Conservation (phyloP, 1,140 invertebrate genomes). For the Lutraria rhynchaena region DNA sequence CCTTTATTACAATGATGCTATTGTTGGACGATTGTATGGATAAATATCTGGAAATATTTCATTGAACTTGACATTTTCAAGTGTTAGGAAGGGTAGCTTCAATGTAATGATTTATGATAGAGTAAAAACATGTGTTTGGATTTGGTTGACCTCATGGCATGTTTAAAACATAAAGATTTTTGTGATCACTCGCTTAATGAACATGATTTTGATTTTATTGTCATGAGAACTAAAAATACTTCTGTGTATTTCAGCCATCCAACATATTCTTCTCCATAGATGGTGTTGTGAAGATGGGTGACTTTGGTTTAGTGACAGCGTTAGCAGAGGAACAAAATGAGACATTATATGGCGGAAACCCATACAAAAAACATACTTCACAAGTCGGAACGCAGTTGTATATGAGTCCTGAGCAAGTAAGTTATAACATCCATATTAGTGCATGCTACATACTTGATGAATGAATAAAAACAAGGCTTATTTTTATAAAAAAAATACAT, state of each 20-base stretch:
- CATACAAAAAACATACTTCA: constrained; percentile 85
- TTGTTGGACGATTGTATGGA: too few species aligned
- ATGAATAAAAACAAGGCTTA: too few species aligned
- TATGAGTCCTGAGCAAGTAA: constrained; percentile 97
- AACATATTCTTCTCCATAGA: constrained; percentile 98
- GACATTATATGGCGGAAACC: constrained; percentile 58
- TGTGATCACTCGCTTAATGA: not conserved
- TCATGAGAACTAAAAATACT: too few species aligned
- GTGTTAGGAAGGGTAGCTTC: too few species aligned
- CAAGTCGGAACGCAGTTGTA: constrained; percentile 95
- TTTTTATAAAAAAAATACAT: too few species aligned
- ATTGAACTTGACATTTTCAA: too few species aligned
- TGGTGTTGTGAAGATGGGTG: constrained; percentile 94
- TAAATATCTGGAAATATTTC: too few species aligned
- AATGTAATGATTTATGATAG: too few species aligned
- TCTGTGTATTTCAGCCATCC: constrained; percentile 91
- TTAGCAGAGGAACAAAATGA: constrained; percentile 85
- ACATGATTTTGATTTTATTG: constrained; percentile 30
- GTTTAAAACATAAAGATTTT: not conserved
- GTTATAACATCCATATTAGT: too few species aligned
- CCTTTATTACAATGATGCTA: too few species aligned
- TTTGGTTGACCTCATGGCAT: too few species aligned
- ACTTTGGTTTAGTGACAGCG: constrained; percentile 97
- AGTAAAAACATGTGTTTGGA: not conserved
- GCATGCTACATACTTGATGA: too few species aligned